Evolutionary conservation across 2,797 vertebrate genomes (phyloP), one percentile per base, ranked within the genome.

Genomic region (Borostomias antarcticus): DNA sequence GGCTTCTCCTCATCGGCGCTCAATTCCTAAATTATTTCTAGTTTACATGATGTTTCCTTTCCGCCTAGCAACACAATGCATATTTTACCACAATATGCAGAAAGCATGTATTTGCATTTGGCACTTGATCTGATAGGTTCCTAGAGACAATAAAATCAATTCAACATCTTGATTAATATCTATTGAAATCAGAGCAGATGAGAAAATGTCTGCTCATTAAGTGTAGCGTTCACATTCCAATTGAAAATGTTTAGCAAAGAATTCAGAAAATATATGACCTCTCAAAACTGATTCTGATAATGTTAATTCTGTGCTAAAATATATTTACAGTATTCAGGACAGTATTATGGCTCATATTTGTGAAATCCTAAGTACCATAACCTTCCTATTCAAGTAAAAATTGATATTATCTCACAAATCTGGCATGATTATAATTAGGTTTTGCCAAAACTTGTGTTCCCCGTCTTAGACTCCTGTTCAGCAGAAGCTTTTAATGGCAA

Each of bases 51-150:
- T 70, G 40, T 78, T 83, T 70, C 68, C 71, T 78, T 77, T 74
- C 85, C 75, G 47, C 72, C 64, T 77, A 79, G 82, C 79, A 68
- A 45, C 15, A 87, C 61, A 63, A 78, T 72, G 83, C 87, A 89
- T 89, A 91, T 90, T 90, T 66, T 77, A 77, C 72, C 61, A 74
- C 64, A 85, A 90, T 89, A 90, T 89, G 86, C 89, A 86, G 89
- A 89, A 85, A 75, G 88, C 87, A 91, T 91, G 88, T 86, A 79
- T 82, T 88, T 85, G 87, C 86, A 90, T 91, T 91, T 85, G 85
- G 85, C 84, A 86, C 70, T 45, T 45, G 1, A 77, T 58, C 81
- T 71, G 76, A 66, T 68, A 40, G 74, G 5, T 62, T 78, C 50
- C 53, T 72, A 65, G 35, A 79, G 70, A 43, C 26, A 32, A 30